Base-by-base conservation (phyloP, 2,113 vertebrate genomes). In the Tursiops truncatus region DNA sequence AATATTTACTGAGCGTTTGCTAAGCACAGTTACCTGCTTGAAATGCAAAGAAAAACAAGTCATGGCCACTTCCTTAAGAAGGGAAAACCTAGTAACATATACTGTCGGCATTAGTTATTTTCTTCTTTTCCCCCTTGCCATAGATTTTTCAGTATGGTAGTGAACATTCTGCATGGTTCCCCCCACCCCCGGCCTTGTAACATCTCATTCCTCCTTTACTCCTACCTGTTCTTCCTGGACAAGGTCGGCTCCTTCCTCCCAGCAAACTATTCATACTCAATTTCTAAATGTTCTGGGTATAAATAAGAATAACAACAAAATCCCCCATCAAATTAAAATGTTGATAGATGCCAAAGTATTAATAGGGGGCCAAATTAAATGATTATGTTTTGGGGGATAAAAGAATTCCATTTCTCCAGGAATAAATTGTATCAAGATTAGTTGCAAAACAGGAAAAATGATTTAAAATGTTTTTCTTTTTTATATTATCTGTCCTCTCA, bases 371-470 rank as follows among this genome's bases (percentile, higher is more conserved):
- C 3, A 77, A 53, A 67, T 28, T 23, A 76, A 81, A 87, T 71
- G 11, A 63, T 94, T 85, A 28, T 10, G 10, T n/a, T 81, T 94
- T 68, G n/a, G 41, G 33, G 36, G 21, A 68, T 25, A 41, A 90
- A 91, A 73, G 1, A 74, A 56, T 68, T 87, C 5, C 1, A 50
- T 76, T 86, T 91, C 25, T 14, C 4, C 8, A 74, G 33, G 11
- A 91, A 76, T 73, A 79, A 44, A 60, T 77, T 41, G 89, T 80
- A 80, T 80, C n/a, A 68, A 89, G 47, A 89, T 65, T 82, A 89
- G 3, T 86, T 92, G 31, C 15, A 76, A 92, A 90, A 41, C 3
- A 82, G n/a, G 21, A 83, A 88, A 50, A 73, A 36, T 88, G 26
- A 83, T 47, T 31, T 28, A 50, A 47, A 85, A 31, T 26, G 0